Conservation (phyloP, 2,888 invertebrate species). For the Morpho deidamia region DNA sequence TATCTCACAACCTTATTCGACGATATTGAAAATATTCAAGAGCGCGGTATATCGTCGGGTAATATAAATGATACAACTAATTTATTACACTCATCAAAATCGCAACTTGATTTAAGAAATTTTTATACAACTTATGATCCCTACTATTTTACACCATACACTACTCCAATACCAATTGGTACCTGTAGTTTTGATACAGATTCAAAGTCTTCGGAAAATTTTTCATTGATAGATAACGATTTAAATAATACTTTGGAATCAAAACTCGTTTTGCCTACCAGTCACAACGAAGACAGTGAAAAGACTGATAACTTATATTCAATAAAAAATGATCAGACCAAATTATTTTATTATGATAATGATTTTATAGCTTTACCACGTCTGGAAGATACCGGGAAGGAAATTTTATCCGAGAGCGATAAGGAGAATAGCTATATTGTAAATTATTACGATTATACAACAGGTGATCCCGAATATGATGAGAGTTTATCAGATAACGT, state of each 20-base stretch:
- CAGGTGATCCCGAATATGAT: conserved; percentile 23
- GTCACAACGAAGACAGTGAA: not conserved
- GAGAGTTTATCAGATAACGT: conserved; percentile 7
- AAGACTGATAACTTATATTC: not conserved
- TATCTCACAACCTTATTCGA: not conserved
- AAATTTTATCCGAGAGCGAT: not conserved
- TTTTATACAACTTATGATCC: not conserved
- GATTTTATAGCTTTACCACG: not conserved
- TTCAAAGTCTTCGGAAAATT: not conserved
- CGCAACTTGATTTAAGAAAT: not conserved
- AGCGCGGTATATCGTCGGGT: not conserved
- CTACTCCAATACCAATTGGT: not conserved
- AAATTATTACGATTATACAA: conserved; percentile 26
- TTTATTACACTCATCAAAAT: not conserved
- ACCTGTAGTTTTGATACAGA: not conserved
- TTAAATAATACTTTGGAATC: not conserved
- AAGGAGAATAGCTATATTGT: not conserved
- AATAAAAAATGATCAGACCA: not conserved
- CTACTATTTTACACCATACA: not conserved
- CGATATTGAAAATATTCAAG: not conserved
- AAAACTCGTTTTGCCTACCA: not conserved
- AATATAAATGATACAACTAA: not conserved
- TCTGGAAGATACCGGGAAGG: not conserved
- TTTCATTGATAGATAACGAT: not conserved
- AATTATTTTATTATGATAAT: not conserved